Evolutionary conservation across 2,113 vertebrate species (phyloP).

Genomic region (Origma solitaria): DNA sequence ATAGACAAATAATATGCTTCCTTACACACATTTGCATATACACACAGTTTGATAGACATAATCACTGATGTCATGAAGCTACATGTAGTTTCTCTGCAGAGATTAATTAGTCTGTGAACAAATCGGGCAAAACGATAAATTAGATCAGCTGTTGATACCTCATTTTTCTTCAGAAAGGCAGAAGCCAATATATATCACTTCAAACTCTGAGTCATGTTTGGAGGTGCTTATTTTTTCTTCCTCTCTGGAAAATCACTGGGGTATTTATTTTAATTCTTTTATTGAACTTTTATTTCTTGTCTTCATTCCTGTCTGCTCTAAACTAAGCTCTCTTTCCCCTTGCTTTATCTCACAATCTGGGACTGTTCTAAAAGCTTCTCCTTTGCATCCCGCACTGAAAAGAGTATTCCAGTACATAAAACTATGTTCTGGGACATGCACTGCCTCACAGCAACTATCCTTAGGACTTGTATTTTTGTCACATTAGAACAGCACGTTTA

Average conservation of each 20-base stretch:
- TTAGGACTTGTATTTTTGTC: background rate
- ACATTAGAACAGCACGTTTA: background rate
- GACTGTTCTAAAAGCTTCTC: background rate
- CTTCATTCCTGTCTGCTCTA: background rate
- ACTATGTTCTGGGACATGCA: background rate
- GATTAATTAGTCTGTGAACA: background rate
- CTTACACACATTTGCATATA: background rate
- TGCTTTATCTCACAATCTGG: background rate
- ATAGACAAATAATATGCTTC: background rate
- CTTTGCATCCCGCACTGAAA: background rate
- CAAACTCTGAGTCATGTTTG: background rate
- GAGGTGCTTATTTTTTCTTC: background rate
- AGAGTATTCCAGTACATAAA: background rate
- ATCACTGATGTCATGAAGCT: background rate
- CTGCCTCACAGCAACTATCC: background rate
- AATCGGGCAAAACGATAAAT: background rate
- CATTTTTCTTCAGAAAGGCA: background rate
- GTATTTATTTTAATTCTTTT: background rate
- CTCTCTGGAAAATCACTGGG: background rate
- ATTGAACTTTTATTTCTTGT: background rate
- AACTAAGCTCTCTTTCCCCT: background rate
- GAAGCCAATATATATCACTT: background rate
- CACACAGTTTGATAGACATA: background rate
- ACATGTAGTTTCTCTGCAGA: background rate
- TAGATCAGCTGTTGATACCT: background rate